phyloP scores from a whole-genome alignment of 2,797 vertebrate genomes.

The Hybognathus amarus region DNA sequence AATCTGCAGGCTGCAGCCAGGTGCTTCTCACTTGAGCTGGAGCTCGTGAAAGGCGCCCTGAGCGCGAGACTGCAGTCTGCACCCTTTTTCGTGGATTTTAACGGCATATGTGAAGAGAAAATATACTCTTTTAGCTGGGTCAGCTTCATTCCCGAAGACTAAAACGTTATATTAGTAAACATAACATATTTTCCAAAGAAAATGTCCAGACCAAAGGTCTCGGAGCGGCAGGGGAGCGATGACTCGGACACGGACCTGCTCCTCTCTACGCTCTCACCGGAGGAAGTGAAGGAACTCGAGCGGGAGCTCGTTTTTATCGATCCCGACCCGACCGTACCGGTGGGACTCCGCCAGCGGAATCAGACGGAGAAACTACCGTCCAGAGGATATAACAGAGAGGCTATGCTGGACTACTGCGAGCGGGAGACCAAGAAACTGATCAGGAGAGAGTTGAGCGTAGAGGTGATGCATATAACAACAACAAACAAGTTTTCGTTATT shows the following conservation, averaged over 20 bases:
- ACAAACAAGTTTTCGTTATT: background rate
- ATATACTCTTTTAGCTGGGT: background rate
- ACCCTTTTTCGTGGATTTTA: background rate
- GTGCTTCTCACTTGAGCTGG: background rate
- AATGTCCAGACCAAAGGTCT: slow-evolving; percentile 76
- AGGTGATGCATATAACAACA: slow-evolving; percentile 71
- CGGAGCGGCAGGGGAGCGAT: slow-evolving; percentile 53
- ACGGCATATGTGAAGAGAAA: background rate
- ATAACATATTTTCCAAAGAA: slow-evolving; percentile 12
- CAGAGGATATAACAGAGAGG: slow-evolving; percentile 73
- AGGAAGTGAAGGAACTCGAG: slow-evolving; percentile 87
- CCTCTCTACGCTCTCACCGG: slow-evolving; percentile 82
- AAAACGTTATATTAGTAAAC: background rate
- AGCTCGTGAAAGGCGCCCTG: background rate
- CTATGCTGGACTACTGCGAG: slow-evolving; percentile 76
- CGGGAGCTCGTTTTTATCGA: slow-evolving; percentile 81
- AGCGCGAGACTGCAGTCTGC: background rate
- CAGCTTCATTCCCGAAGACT: background rate
- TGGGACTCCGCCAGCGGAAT: slow-evolving; percentile 74
- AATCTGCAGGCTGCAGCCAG: too few species aligned
- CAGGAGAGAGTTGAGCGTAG: slow-evolving; percentile 76
- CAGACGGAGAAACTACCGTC: slow-evolving; percentile 74
- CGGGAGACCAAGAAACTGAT: slow-evolving; percentile 77
- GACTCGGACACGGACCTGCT: slow-evolving; percentile 86
- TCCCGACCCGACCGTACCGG: slow-evolving; percentile 74